A percentile compares a stretch with the other conserved stretches of the same genome.
These are phyloP conservation scores for Oeneis ivallda DNA, from an alignment of 2,888 invertebrate genomes.

Conservation along the genomic window DNA sequence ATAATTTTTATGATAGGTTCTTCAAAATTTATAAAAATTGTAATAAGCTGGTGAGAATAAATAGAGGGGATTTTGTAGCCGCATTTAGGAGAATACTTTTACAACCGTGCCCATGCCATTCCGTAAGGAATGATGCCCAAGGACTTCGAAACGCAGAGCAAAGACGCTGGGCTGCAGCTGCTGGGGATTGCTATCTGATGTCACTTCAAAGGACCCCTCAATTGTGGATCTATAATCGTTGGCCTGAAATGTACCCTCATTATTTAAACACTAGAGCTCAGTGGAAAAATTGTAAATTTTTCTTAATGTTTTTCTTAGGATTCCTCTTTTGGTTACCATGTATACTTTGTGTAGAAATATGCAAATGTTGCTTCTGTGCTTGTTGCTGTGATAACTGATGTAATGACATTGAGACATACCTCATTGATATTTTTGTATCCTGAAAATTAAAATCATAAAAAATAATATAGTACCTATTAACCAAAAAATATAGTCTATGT, in stretches of 20 bases:
- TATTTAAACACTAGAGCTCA: slow-evolving; percentile 39
- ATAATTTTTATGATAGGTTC: slow-evolving; percentile 35
- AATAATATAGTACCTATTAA: too few relatives aligned
- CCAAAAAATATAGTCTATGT: too few relatives aligned
- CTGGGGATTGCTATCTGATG: slow-evolving; percentile 51
- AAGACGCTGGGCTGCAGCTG: slow-evolving; percentile 39
- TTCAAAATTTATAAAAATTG: slow-evolving; percentile 34
- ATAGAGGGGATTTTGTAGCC: slow-evolving; percentile 27
- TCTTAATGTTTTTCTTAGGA: slow-evolving; percentile 44
- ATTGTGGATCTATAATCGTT: slow-evolving; percentile 46
- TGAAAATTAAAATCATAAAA: too few relatives aligned
- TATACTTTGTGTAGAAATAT: slow-evolving; percentile 50
- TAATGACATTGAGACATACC: background rate
- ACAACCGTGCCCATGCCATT: slow-evolving; percentile 11
- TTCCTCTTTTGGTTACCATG: slow-evolving; percentile 54
- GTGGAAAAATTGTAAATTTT: slow-evolving; percentile 43
- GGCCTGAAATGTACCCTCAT: slow-evolving; percentile 47
- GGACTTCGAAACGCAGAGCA: slow-evolving; percentile 10
- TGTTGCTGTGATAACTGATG: slow-evolving; percentile 49
- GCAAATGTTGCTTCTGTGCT: slow-evolving; percentile 51
- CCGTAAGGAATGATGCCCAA: background rate
- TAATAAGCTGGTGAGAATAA: slow-evolving; percentile 22
- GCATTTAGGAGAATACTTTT: slow-evolving; percentile 29
- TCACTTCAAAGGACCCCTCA: slow-evolving; percentile 49
- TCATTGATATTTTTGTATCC: too few relatives aligned